Evolutionary conservation across 2,113 vertebrate species (phyloP).

Genomic region (Brevimyrus niger): DNA sequence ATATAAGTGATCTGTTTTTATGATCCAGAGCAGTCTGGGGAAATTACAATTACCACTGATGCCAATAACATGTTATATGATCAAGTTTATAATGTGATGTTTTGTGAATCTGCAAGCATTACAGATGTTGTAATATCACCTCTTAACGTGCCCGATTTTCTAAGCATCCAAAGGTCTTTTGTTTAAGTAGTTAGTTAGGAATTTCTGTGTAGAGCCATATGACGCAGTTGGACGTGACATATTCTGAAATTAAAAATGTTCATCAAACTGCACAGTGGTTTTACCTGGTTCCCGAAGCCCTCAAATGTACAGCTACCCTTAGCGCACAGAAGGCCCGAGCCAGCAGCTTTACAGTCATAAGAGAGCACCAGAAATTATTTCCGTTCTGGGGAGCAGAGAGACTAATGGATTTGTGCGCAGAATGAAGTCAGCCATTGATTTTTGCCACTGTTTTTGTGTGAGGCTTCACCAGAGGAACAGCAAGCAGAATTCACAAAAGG

Average conservation of each 20-base stretch:
- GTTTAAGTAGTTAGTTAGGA: neutral
- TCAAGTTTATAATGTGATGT: slow-evolving; percentile 1
- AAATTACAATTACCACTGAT: neutral
- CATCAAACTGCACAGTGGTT: neutral
- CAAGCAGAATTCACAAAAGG: neutral
- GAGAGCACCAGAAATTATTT: neutral
- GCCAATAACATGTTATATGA: slow-evolving; percentile 1
- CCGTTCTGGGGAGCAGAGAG: neutral
- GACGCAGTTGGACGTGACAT: neutral
- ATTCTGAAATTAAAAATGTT: neutral
- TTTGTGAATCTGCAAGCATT: neutral
- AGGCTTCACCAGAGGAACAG: neutral
- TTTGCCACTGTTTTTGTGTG: neutral
- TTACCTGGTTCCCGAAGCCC: neutral
- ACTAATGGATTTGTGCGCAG: slow-evolving; percentile 1
- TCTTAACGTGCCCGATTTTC: neutral
- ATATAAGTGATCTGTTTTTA: neutral
- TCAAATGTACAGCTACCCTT: neutral
- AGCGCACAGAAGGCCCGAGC: neutral
- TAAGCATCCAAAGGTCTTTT: neutral
- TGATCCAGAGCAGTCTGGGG: neutral
- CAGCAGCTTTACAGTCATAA: neutral
- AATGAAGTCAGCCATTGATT: slow-evolving; percentile 4
- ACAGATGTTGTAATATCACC: neutral
- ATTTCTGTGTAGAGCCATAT: neutral